These are phyloP conservation scores for Hephaestus fuliginosus DNA, from an alignment of 2,797 vertebrate genomes.

Conservation along the genomic window DNA sequence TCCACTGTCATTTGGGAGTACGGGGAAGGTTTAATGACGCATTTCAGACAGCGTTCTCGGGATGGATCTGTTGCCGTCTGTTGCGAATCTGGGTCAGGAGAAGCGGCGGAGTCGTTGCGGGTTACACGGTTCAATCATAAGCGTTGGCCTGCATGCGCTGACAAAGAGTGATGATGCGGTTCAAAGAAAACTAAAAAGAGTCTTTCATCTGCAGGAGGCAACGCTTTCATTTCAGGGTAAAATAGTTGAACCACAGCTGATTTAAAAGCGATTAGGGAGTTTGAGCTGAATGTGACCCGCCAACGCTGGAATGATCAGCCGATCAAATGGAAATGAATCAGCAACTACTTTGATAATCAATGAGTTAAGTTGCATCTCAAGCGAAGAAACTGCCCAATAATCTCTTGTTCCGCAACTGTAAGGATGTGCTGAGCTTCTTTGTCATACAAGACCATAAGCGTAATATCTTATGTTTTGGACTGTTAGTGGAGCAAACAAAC, in stretches of 20 bases:
- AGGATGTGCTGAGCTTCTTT: background rate
- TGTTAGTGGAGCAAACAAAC: background rate
- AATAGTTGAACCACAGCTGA: background rate
- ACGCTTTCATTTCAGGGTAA: constrained; percentile 6
- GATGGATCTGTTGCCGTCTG: constrained; percentile 54
- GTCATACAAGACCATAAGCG: background rate
- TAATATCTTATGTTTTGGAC: background rate
- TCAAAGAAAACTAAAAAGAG: constrained; percentile 20
- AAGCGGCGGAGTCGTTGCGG: constrained; percentile 16
- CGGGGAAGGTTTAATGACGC: constrained; percentile 61
- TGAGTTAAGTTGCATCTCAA: too few species aligned
- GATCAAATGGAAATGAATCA: background rate
- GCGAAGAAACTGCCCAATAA: background rate
- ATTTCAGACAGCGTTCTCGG: constrained; percentile 41
- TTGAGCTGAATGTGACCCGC: background rate
- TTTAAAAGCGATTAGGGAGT: constrained; percentile 13
- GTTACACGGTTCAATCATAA: constrained; percentile 43
- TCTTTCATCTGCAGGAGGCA: constrained; percentile 17
- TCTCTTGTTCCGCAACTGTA: background rate
- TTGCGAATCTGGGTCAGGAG: constrained; percentile 64
- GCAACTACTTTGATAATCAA: background rate
- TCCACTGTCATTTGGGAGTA: constrained; percentile 67
- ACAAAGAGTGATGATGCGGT: constrained; percentile 14
- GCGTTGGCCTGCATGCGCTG: constrained; percentile 21
- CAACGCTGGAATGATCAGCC: background rate